These are phyloP conservation scores for Parambassis ranga DNA, from an alignment of 2,797 vertebrate species.

Conservation along the genomic window DNA sequence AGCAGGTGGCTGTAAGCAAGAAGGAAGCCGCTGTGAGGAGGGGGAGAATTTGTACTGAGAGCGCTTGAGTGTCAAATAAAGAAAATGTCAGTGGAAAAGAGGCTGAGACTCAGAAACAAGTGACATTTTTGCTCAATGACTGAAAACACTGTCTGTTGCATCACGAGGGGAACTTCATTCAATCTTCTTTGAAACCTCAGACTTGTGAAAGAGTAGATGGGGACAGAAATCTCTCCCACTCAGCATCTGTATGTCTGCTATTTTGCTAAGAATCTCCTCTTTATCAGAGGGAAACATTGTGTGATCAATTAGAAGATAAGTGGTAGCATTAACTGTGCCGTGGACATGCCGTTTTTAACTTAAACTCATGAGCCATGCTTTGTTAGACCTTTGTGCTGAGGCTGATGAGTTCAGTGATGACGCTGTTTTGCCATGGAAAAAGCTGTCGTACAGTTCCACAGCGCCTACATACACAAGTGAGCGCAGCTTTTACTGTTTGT, in stretches of 20 bases:
- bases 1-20: too few species aligned
- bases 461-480: conserved; percentile 24
- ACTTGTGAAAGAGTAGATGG: conserved; percentile 52
- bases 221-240: conserved; percentile 49
- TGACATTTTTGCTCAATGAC: conserved; percentile 70
- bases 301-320: too few species aligned
- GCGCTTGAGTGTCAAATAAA: conserved; percentile 26
- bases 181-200: conserved; percentile 56
- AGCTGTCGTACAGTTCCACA: conserved; percentile 7
- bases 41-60: not conserved
- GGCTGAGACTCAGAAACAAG: conserved; percentile 43
- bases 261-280: too few species aligned
- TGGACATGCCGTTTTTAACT: too few species aligned
- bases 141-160: conserved; percentile 45
- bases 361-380: too few species aligned
- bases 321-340: too few species aligned
- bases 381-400: not conserved
- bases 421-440: conserved; percentile 49
- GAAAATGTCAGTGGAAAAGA: conserved; percentile 81
- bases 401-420: conserved; percentile 27
- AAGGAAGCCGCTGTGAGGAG: not conserved
- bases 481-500: not conserved
- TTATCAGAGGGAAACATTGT: conserved; percentile 52
- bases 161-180: conserved; percentile 54
- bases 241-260: conserved; percentile 16